These are phyloP conservation scores for Orestias chungarensis DNA, from an alignment of 2,797 vertebrate genomes.

Conservation along the genomic window DNA sequence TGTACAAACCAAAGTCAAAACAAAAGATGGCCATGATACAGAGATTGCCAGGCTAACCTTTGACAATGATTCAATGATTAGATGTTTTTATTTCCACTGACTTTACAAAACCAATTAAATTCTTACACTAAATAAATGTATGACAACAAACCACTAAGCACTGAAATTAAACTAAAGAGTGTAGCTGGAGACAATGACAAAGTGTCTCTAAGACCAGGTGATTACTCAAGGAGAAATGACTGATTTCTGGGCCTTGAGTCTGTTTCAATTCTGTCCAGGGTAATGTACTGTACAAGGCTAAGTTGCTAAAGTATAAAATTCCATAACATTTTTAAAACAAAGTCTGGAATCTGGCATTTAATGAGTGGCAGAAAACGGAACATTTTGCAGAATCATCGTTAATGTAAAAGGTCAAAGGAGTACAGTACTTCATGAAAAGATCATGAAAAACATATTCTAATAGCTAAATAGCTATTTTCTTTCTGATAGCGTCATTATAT, in stretches of 20 bases:
- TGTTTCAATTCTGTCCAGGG: constrained; percentile 10
- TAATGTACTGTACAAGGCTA: constrained; percentile 49
- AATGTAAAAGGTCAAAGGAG: background rate
- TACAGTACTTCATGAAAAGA: constrained; percentile 6
- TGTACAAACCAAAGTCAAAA: no score
- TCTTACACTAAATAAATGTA: background rate
- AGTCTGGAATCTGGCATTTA: constrained; percentile 2
- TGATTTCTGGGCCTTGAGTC: constrained; percentile 37
- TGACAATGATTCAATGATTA: background rate
- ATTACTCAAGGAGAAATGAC: constrained; percentile 46
- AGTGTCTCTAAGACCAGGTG: constrained; percentile 31
- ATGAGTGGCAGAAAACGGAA: background rate
- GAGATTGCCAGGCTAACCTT: background rate
- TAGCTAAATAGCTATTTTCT: background rate
- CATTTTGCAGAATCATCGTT: background rate
- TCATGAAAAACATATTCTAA: background rate
- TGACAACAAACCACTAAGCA: background rate
- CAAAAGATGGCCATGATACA: no score
- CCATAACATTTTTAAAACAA: constrained; percentile 25
- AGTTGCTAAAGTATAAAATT: constrained; percentile 17
- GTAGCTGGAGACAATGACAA: constrained; percentile 41
- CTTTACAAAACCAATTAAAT: background rate
- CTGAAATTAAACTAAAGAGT: background rate
- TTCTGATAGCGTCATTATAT: background rate
- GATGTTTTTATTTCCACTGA: background rate